phyloP scores from a whole-genome alignment of 2,888 invertebrate genomes.

The Chamaedrilus cognettii region DNA sequence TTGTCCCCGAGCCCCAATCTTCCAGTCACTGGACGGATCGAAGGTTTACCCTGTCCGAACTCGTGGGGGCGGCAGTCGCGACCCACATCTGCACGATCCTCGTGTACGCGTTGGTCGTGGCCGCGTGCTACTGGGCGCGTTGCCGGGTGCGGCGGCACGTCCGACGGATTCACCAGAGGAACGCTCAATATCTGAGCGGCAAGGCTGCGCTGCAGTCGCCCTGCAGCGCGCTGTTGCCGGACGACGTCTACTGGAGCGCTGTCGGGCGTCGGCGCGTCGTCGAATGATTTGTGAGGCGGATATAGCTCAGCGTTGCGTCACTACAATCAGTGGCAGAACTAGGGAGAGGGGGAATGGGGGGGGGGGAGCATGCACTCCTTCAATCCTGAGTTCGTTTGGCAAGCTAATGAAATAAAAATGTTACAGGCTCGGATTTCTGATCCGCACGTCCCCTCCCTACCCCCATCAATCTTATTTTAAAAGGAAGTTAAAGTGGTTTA shows the following conservation, averaged over 20 bases:
- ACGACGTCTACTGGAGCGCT: constrained; percentile 4
- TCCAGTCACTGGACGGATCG: neutral
- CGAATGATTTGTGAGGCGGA: no score
- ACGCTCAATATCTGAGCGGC: neutral
- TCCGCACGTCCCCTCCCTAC: no score
- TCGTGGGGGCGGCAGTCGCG: constrained; percentile 5
- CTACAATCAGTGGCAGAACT: no score
- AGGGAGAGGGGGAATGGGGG: no score
- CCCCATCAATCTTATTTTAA: no score
- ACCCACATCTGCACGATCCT: constrained; percentile 13
- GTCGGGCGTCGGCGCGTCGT: constrained; percentile 1
- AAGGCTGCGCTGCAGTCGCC: neutral
- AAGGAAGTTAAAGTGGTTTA: no score
- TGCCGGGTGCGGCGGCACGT: constrained; percentile 2
- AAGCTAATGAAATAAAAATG: no score
- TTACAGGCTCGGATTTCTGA: no score
- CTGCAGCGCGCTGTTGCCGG: constrained; percentile 4
- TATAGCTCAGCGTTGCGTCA: no score
- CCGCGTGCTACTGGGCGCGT: neutral
- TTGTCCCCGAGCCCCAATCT: neutral
- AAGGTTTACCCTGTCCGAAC: neutral
- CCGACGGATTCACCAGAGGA: neutral
- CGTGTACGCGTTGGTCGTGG: constrained; percentile 2
- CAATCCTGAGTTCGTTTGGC: no score
- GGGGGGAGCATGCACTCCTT: no score